Evolutionary conservation across 2,797 vertebrate genomes (phyloP).

Genomic region (Selene dorsalis): DNA sequence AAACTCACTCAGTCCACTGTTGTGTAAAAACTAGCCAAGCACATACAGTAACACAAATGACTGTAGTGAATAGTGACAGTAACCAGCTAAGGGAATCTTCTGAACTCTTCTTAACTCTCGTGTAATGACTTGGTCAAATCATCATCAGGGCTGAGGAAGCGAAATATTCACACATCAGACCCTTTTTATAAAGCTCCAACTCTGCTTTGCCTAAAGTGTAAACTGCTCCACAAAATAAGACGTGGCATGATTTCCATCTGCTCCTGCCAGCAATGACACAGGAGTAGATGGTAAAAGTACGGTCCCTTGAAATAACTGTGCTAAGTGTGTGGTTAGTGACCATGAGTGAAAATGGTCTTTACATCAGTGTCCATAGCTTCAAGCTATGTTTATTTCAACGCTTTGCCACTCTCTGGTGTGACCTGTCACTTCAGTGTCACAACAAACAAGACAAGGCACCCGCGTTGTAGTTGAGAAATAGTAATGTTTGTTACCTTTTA

Average conservation of each 20-base stretch:
- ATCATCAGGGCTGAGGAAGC: not conserved
- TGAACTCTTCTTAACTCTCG: not conserved
- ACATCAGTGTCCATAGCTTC: not conserved
- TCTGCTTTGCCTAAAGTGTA: not conserved
- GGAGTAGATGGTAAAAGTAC: not conserved
- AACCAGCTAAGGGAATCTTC: not conserved
- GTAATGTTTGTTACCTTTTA: not conserved
- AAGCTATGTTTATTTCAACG: not conserved
- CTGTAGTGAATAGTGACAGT: not conserved
- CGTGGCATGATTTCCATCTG: not conserved
- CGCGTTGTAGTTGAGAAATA: not conserved
- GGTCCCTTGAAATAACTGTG: not conserved
- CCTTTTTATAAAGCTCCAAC: not conserved
- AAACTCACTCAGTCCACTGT: constrained; percentile 23
- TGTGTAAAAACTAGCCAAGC: constrained; percentile 22
- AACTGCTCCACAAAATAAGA: not conserved
- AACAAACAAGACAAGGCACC: not conserved
- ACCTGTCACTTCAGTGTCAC: not conserved
- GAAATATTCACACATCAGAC: not conserved
- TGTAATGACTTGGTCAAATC: not conserved
- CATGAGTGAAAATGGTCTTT: not conserved
- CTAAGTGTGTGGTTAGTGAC: not conserved
- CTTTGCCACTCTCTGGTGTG: not conserved
- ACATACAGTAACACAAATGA: not conserved
- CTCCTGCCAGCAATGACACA: not conserved